Conservation (phyloP, 2,797 vertebrate species). For the Merluccius polli region DNA sequence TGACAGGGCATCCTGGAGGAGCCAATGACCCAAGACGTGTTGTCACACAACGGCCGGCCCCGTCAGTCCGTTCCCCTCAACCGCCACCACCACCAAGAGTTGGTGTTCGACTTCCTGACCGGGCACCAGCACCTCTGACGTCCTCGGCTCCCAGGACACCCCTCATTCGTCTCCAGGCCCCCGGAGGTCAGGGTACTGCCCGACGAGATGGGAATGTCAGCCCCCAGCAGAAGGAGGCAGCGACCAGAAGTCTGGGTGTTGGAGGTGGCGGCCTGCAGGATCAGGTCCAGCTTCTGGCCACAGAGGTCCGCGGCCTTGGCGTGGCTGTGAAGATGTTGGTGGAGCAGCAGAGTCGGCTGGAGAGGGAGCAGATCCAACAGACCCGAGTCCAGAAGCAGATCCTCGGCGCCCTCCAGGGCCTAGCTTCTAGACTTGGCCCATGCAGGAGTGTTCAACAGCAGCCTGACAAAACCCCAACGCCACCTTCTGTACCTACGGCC, state of each 20-base stretch:
- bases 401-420: slow-evolving; percentile 76
- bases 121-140: slow-evolving; percentile 39
- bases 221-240: slow-evolving; percentile 41
- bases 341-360: slow-evolving; percentile 76
- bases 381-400: slow-evolving; percentile 83
- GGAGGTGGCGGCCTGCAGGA: slow-evolving; percentile 54
- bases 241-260: slow-evolving; percentile 13
- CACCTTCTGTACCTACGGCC: slow-evolving; percentile 41
- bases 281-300: slow-evolving; percentile 75
- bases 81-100: slow-evolving; percentile 65
- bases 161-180: slow-evolving; percentile 45
- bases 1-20: slow-evolving; percentile 50
- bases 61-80: slow-evolving; percentile 50
- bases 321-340: slow-evolving; percentile 74
- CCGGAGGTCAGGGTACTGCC: slow-evolving; percentile 33
- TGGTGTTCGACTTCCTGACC: slow-evolving; percentile 64
- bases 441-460: slow-evolving; percentile 49
- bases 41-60: slow-evolving; percentile 55
- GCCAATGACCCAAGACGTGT: slow-evolving; percentile 45
- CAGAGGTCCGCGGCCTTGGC: slow-evolving; percentile 75
- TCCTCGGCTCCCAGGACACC: slow-evolving; percentile 43
- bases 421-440: slow-evolving; percentile 63
- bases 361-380: slow-evolving; percentile 80
- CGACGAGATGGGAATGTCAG: slow-evolving; percentile 36
- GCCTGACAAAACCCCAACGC: slow-evolving; percentile 50